Conservation (phyloP, 2,888 invertebrate genomes). For the Uloborus plumipes region DNA sequence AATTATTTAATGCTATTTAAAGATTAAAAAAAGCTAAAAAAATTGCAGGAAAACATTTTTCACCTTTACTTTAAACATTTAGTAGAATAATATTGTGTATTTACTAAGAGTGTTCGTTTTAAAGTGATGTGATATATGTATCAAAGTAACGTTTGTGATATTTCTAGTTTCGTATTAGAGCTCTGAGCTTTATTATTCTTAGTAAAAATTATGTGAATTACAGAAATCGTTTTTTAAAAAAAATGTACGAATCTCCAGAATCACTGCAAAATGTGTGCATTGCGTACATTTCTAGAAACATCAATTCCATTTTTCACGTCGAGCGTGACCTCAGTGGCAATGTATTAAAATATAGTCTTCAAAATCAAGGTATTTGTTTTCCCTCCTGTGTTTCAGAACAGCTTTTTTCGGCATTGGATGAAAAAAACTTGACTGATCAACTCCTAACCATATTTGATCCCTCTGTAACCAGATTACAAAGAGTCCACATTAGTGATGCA, state of each 20-base stretch:
- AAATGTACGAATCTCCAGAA: constrained; percentile 58
- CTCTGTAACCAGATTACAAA: constrained; percentile 76
- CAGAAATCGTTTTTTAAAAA: background rate
- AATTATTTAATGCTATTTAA: too few species aligned
- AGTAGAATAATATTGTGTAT: too few species aligned
- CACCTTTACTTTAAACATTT: too few species aligned
- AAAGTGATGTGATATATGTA: too few species aligned
- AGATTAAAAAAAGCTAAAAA: too few species aligned
- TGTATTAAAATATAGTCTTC: constrained; percentile 38
- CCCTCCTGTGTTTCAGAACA: constrained; percentile 74
- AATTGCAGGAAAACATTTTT: too few species aligned
- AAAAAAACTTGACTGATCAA: constrained; percentile 76
- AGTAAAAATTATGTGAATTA: too few species aligned
- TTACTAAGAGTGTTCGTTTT: too few species aligned
- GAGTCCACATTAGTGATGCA: constrained; percentile 77
- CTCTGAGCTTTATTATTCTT: too few species aligned
- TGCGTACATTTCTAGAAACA: constrained; percentile 47
- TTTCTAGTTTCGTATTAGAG: too few species aligned
- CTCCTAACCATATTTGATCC: constrained; percentile 77
- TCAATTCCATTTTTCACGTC: constrained; percentile 31
- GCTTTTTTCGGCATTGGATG: constrained; percentile 75
- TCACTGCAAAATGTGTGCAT: constrained; percentile 48
- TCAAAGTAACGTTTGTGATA: too few species aligned
- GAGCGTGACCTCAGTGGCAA: constrained; percentile 30
- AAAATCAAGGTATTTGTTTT: constrained; percentile 26